phyloP scores from a whole-genome alignment of 1,140 invertebrate genomes.

The Acyrthosiphon pisum region DNA sequence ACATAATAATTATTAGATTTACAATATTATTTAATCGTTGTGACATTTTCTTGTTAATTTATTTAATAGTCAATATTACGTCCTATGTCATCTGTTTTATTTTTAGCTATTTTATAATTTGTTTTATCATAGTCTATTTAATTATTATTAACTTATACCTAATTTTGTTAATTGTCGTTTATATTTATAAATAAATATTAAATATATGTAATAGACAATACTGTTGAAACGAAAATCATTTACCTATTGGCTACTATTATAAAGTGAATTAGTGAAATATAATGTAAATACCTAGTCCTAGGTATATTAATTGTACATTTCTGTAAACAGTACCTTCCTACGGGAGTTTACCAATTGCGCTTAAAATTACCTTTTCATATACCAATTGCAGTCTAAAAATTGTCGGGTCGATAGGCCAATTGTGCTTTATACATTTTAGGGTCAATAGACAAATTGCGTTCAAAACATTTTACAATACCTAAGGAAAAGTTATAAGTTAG shows the following conservation, averaged over 20 bases:
- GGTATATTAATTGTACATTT: neutral
- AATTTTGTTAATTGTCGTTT: too few relatives aligned
- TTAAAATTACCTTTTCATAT: too few relatives aligned
- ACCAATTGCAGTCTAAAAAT: too few relatives aligned
- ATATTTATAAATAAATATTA: too few relatives aligned
- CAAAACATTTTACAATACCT: too few relatives aligned
- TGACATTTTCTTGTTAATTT: neutral
- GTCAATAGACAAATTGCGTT: too few relatives aligned
- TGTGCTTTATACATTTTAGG: too few relatives aligned
- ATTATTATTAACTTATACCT: neutral
- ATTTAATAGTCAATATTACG: neutral
- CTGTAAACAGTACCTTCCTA: neutral
- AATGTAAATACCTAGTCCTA: too few relatives aligned
- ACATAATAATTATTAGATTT: conserved; percentile 7
- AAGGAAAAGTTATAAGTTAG: too few relatives aligned
- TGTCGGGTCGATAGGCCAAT: too few relatives aligned
- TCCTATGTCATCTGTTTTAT: neutral
- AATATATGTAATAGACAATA: neutral
- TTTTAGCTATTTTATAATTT: neutral
- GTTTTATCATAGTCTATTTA: neutral
- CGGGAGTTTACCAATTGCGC: too few relatives aligned
- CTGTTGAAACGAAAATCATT: neutral
- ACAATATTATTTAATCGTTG: neutral
- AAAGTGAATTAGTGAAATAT: neutral
- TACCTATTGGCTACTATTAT: neutral